Evolutionary conservation across 2,113 vertebrate genomes (phyloP).

Genomic region (Pseudopipra pipra): DNA sequence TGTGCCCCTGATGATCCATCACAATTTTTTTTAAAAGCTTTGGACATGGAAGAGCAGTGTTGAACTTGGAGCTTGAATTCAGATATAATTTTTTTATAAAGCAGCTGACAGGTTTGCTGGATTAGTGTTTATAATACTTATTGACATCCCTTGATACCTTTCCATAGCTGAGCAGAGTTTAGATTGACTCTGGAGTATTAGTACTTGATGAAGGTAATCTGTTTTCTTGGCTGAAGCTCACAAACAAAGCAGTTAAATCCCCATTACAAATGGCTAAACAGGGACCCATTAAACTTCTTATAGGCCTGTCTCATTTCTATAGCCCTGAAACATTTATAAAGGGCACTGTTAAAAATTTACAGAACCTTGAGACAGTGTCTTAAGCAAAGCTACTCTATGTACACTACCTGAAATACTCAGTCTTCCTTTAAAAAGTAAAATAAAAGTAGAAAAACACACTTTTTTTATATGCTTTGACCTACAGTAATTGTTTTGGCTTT

Average conservation of each 20-base stretch:
- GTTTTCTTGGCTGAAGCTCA: constrained; percentile 81
- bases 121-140: constrained; percentile 75
- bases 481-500: background rate
- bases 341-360: constrained; percentile 80
- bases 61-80: constrained; percentile 74
- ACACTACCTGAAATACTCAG: background rate
- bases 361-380: constrained; percentile 64
- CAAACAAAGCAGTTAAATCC: constrained; percentile 83
- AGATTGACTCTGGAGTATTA: constrained; percentile 76
- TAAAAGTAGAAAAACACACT: background rate
- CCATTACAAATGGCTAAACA: constrained; percentile 76
- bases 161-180: constrained; percentile 70
- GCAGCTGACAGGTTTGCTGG: constrained; percentile 76
- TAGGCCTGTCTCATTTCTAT: constrained; percentile 75
- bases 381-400: constrained; percentile 49
- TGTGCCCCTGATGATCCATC: constrained; percentile 59
- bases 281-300: constrained; percentile 82
- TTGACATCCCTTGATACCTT: constrained; percentile 74
- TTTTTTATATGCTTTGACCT: background rate
- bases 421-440: constrained; percentile 35
- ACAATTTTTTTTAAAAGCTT: constrained; percentile 46
- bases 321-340: constrained; percentile 81
- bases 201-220: constrained; percentile 85
- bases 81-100: constrained; percentile 74
- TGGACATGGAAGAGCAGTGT: constrained; percentile 58